Percentiles rank a stretch among this genome's conserved stretches.
phyloP scores from a whole-genome alignment of 2,888 invertebrate genomes.

The Hirudinaria manillensis region DNA sequence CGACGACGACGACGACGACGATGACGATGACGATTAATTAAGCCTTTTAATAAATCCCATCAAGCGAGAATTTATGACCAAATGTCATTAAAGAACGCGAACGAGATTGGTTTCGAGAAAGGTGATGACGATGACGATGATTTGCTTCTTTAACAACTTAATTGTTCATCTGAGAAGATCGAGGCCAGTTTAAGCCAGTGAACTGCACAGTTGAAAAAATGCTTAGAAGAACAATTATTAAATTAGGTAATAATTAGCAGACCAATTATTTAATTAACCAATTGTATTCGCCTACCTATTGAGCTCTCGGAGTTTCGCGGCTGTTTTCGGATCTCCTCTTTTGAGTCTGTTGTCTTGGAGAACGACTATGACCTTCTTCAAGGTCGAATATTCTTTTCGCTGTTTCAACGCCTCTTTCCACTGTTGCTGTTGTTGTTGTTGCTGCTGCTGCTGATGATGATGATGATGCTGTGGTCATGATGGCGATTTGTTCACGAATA shows the following conservation, averaged over 20 bases:
- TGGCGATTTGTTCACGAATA: not conserved
- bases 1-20: not conserved
- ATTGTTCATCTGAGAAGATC: too few relatives aligned
- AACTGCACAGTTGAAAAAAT: too few relatives aligned
- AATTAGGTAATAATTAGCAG: too few relatives aligned
- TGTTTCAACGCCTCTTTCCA: constrained; percentile 25
- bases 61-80: too few relatives aligned
- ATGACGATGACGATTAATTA: not conserved
- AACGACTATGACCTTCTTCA: constrained; percentile 26
- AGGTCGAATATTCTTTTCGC: constrained; percentile 22
- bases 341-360: constrained; percentile 30
- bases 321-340: constrained; percentile 21
- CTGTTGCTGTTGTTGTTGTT: constrained; percentile 18
- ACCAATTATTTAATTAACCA: too few relatives aligned
- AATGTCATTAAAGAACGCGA: too few relatives aligned
- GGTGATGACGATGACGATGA: too few relatives aligned
- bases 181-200: too few relatives aligned
- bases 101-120: too few relatives aligned
- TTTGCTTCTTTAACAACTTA: too few relatives aligned
- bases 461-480: not conserved
- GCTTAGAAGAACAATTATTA: too few relatives aligned
- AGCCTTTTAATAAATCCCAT: too few relatives aligned
- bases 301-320: constrained; percentile 25
- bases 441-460: not conserved
- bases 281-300: constrained; percentile 7